Percentiles rank a stretch among this genome's conserved stretches.
Conservation (phyloP, 2,113 vertebrate genomes). For the Mormoops blainvillei region DNA sequence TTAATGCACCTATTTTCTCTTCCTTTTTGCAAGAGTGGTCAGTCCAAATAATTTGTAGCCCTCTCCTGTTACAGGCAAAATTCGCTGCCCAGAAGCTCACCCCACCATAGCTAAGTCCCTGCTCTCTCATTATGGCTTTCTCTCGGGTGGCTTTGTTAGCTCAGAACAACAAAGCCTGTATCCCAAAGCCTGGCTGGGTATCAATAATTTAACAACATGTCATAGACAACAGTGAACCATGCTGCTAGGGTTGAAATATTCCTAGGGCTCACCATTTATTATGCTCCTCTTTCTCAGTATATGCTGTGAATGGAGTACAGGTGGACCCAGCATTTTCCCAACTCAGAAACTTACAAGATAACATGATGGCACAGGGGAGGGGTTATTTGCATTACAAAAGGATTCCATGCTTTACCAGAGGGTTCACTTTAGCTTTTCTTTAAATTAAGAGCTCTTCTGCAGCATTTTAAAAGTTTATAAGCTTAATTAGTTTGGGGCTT, state of each 20-base stretch:
- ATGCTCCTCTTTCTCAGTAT: conserved; percentile 64
- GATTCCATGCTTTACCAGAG: background rate
- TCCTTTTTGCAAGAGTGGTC: conserved; percentile 66
- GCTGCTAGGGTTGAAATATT: conserved; percentile 78
- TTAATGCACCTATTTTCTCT: conserved; percentile 78
- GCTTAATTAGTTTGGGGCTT: background rate
- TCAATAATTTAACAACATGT: conserved; percentile 85
- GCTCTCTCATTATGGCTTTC: conserved; percentile 61
- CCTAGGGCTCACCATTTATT: conserved; percentile 77
- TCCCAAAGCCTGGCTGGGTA: conserved; percentile 73
- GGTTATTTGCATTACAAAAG: conserved; percentile 66
- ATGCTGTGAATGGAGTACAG: conserved; percentile 63
- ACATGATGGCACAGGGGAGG: conserved; percentile 29
- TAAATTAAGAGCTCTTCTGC: conserved; percentile 47
- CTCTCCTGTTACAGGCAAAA: conserved; percentile 5
- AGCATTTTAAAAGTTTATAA: conserved; percentile 19
- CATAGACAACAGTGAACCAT: conserved; percentile 82
- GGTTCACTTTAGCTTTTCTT: conserved; percentile 37
- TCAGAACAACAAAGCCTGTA: conserved; percentile 77
- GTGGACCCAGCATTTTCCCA: conserved; percentile 56
- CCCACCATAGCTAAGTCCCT: conserved; percentile 35
- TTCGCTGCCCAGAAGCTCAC: conserved; percentile 45
- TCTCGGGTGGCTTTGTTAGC: conserved; percentile 72
- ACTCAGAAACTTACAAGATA: conserved; percentile 53
- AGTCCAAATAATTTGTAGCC: conserved; percentile 64